phyloP scores from a whole-genome alignment of 2,888 invertebrate genomes.

The Nemapogon koenigi region DNA sequence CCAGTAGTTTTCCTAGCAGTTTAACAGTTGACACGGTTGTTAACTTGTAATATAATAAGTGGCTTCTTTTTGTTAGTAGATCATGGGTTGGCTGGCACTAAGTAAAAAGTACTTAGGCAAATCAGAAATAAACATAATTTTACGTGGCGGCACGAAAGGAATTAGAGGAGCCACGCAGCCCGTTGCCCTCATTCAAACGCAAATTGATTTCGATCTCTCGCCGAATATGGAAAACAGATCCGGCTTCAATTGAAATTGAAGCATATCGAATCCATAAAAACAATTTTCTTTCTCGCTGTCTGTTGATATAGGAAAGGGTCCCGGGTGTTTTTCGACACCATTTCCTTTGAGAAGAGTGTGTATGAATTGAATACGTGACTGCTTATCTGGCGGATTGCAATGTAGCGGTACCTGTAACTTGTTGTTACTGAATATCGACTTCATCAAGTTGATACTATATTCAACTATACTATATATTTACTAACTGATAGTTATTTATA shows the following conservation, averaged over 20 bases:
- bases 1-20: no score
- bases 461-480: no score
- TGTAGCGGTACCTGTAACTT: neutral
- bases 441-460: no score
- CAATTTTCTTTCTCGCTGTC: constrained; percentile 48
- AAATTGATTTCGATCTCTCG: constrained; percentile 40
- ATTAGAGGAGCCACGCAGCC: constrained; percentile 17
- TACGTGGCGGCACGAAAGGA: constrained; percentile 1
- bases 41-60: no score
- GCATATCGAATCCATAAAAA: constrained; percentile 59
- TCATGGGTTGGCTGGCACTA: no score
- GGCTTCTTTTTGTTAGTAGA: neutral
- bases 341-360: constrained; percentile 32
- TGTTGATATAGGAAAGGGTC: constrained; percentile 35
- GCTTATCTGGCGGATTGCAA: constrained; percentile 29
- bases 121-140: constrained; percentile 1
- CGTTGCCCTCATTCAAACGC: constrained; percentile 34
- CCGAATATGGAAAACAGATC: constrained; percentile 42
- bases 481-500: no score
- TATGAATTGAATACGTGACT: constrained; percentile 48
- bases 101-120: no score
- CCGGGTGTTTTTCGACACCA: constrained; percentile 40
- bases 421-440: no score
- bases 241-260: constrained; percentile 50
- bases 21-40: no score